phyloP scores from a whole-genome alignment of 35 echinoderm and acorn worm genomes.

The Apostichopus japonicus region DNA sequence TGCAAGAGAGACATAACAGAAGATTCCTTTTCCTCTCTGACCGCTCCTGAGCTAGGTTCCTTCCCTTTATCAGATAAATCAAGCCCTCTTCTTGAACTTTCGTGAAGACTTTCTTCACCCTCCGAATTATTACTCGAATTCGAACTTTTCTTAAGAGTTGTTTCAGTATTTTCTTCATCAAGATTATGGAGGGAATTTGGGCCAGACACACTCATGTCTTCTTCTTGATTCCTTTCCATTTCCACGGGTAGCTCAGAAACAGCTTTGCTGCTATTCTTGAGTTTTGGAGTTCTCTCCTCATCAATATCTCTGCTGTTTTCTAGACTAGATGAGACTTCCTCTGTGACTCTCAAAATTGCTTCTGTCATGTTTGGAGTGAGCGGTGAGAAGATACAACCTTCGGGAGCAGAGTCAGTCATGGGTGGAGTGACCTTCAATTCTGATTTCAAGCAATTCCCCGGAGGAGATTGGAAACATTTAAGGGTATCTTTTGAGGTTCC shows the following conservation, averaged over 20 bases:
- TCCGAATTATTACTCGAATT: neutral
- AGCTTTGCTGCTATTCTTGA: neutral
- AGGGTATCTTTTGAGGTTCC: neutral
- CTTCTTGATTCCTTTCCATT: neutral
- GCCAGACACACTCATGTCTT: neutral
- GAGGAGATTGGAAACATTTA: neutral
- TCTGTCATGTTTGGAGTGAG: slow-evolving; percentile 34
- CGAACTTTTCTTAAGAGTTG: neutral
- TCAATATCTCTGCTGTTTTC: neutral
- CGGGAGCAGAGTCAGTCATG: neutral
- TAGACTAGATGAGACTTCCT: slow-evolving; percentile 2
- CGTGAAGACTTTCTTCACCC: neutral
- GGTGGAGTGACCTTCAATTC: neutral
- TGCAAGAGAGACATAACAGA: neutral
- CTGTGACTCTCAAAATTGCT: slow-evolving; percentile 31
- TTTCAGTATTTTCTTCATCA: neutral
- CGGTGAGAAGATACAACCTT: slow-evolving; percentile 7
- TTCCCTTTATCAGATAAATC: neutral
- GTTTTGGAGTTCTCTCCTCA: neutral
- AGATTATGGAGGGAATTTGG: neutral
- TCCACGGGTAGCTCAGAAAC: neutral
- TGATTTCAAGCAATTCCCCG: neutral
- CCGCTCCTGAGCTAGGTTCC: neutral
- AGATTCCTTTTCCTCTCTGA: neutral
- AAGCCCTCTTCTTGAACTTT: neutral